Evolutionary conservation across 2,888 invertebrate species (phyloP).

Genomic region (Pollenia amentaria): DNA sequence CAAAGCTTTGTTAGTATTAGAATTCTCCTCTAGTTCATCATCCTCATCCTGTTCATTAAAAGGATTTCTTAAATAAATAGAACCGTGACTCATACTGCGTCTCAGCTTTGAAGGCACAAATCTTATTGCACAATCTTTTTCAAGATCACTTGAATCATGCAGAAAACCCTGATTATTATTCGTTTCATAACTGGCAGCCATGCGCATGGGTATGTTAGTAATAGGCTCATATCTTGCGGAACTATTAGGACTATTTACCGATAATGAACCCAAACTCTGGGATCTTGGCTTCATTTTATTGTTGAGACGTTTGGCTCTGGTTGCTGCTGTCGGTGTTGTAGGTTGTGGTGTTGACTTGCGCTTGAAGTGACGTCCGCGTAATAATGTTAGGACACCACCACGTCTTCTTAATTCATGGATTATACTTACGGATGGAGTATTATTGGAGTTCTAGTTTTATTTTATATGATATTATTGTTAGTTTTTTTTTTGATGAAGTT

Average conservation of each 20-base stretch:
- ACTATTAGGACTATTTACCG: constrained; percentile 83
- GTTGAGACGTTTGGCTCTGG: constrained; percentile 77
- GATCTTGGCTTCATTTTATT: constrained; percentile 82
- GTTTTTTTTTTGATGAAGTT: constrained; percentile 45
- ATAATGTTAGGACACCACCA: constrained; percentile 83
- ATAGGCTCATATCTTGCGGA: constrained; percentile 81
- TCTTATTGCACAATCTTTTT: constrained; percentile 62
- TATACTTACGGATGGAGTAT: constrained; percentile 80
- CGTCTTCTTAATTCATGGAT: constrained; percentile 83
- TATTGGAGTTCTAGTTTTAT: constrained; percentile 75
- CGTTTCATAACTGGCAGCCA: constrained; percentile 82
- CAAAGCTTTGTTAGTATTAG: constrained; percentile 61
- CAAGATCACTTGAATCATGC: constrained; percentile 78
- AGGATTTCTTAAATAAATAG: constrained; percentile 71
- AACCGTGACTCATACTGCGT: constrained; percentile 77
- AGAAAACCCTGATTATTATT: constrained; percentile 76
- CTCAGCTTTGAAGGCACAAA: constrained; percentile 79
- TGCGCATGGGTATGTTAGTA: constrained; percentile 81
- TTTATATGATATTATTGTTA: constrained; percentile 37
- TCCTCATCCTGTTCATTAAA: constrained; percentile 65
- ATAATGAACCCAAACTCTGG: constrained; percentile 83
- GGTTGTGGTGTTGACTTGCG: constrained; percentile 83
- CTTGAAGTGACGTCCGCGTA: constrained; percentile 83
- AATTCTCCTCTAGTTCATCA: constrained; percentile 52
- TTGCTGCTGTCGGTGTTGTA: constrained; percentile 80